Evolutionary conservation across 2,888 invertebrate species (phyloP).

Genomic region (Herminia tarsipennalis): DNA sequence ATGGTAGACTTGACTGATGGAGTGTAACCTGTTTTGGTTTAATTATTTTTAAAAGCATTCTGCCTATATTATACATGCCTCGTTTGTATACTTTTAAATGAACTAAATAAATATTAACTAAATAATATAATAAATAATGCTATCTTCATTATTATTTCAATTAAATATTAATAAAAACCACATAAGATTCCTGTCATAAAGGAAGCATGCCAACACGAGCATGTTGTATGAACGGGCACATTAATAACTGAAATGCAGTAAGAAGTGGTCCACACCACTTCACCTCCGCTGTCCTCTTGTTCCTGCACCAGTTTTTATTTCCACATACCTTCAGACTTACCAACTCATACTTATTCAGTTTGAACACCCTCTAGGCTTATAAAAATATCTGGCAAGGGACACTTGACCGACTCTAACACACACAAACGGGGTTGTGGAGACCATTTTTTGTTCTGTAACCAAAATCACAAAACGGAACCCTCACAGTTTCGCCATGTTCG

Average conservation of each 20-base stretch:
- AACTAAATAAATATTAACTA: too few species aligned
- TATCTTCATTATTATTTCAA: too few species aligned
- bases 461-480: too few species aligned
- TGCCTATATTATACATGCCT: too few species aligned
- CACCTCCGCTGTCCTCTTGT: conserved; percentile 36
- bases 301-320: conserved; percentile 52
- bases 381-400: too few species aligned
- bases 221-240: conserved; percentile 41
- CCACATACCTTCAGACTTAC: conserved; percentile 40
- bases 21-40: neutral
- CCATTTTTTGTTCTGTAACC: too few species aligned
- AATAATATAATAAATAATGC: too few species aligned
- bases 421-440: too few species aligned
- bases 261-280: conserved; percentile 43
- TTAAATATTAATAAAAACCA: conserved; percentile 31
- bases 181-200: conserved; percentile 32
- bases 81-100: too few species aligned
- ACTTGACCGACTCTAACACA: too few species aligned
- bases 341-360: conserved; percentile 19
- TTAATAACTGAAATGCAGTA: conserved; percentile 46
- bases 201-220: conserved; percentile 38
- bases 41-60: neutral
- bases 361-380: too few species aligned
- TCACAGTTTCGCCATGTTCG: too few species aligned
- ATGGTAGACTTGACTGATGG: neutral